A percentile compares a stretch with the other conserved stretches of the same genome.
These are phyloP conservation scores for Vireo altiloquus DNA, from an alignment of 2,113 vertebrate genomes.

Conservation along the genomic window DNA sequence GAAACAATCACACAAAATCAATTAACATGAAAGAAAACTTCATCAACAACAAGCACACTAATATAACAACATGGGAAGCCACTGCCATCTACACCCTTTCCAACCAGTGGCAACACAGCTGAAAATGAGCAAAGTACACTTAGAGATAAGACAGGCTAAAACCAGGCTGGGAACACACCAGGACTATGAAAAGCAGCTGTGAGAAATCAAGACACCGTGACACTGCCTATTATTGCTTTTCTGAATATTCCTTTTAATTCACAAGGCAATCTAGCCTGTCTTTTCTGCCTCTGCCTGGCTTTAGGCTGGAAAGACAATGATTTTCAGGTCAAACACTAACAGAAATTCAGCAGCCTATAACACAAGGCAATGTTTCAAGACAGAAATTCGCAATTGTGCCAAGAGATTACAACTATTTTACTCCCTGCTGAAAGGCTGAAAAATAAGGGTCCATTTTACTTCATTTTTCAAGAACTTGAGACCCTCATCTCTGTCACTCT, in stretches of 20 bases:
- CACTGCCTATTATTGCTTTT: not conserved
- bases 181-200: not conserved
- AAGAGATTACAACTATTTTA: not conserved
- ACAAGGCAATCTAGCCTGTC: not conserved
- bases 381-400: not conserved
- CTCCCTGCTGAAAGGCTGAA: not conserved
- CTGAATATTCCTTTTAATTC: not conserved
- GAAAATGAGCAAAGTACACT: not conserved
- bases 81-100: not conserved
- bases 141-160: not conserved
- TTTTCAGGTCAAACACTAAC: not conserved
- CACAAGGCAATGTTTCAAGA: not conserved
- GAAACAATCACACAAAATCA: not conserved
- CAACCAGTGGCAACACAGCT: not conserved
- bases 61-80: not conserved
- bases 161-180: not conserved
- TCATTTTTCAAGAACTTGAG: not conserved
- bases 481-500: not conserved
- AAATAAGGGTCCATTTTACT: not conserved
- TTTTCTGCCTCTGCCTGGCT: not conserved
- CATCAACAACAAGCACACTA: not conserved
- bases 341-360: not conserved
- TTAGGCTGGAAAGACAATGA: not conserved
- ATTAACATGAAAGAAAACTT: not conserved
- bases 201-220: not conserved